These are phyloP conservation scores for Varanus salvator DNA, from an alignment of 2,113 vertebrate genomes.

Conservation along the genomic window DNA sequence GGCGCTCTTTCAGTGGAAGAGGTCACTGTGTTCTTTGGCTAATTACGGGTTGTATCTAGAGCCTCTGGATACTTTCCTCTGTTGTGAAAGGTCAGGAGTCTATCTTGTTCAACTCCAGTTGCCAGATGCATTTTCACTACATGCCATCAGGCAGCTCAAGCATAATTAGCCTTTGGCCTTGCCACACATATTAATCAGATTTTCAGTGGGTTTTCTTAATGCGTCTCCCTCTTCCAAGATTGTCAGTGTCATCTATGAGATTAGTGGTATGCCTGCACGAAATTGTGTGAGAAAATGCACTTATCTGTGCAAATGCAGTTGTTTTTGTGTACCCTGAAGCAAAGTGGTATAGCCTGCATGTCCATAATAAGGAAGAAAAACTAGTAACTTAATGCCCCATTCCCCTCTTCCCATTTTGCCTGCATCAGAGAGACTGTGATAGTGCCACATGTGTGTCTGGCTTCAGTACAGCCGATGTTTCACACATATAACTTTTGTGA, in stretches of 20 bases:
- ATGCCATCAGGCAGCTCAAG: background rate
- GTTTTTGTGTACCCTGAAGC: background rate
- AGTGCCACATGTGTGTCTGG: background rate
- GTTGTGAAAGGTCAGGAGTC: conserved; percentile 18
- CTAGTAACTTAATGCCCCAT: background rate
- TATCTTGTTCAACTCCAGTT: background rate
- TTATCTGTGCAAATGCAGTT: background rate
- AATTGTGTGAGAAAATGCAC: background rate
- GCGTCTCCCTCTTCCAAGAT: conserved; percentile 9
- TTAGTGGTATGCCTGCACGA: too few relatives aligned
- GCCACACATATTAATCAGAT: background rate
- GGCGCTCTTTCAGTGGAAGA: background rate
- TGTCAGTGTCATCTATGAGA: background rate
- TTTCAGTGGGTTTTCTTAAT: conserved; percentile 2
- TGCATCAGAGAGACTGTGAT: background rate
- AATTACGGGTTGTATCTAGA: background rate
- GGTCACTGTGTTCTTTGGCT: background rate
- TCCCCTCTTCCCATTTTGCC: background rate
- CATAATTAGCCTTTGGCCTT: background rate
- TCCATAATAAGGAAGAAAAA: background rate
- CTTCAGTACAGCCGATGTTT: background rate
- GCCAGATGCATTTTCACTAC: conserved; percentile 2
- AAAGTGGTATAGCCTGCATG: background rate
- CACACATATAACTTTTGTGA: background rate
- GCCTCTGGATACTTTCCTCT: background rate